A percentile compares a stretch with the other conserved stretches of the same genome.
phyloP scores from a whole-genome alignment of 2,888 invertebrate species.

The Ctena decussata region DNA sequence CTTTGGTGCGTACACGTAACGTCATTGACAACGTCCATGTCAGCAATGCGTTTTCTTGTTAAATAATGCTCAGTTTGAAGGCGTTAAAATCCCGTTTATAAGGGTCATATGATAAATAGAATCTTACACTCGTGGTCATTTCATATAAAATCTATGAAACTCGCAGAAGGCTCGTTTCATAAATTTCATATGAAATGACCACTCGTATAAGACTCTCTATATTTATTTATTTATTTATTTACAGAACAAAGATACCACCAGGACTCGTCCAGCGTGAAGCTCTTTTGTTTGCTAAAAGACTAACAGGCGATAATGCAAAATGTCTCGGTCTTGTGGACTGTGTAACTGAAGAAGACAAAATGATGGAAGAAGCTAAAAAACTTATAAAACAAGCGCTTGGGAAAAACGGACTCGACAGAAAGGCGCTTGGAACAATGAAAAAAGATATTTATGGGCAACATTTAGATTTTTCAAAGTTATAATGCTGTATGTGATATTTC shows the following conservation, averaged over 20 bases:
- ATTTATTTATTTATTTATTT: not conserved
- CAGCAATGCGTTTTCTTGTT: no score
- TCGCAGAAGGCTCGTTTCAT: no score
- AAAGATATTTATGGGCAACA: slow-evolving; percentile 62
- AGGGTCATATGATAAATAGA: no score
- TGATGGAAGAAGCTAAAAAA: slow-evolving; percentile 40
- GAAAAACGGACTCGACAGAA: slow-evolving; percentile 56
- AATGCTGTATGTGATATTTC: no score
- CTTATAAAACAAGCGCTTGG: slow-evolving; percentile 60
- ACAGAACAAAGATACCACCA: slow-evolving; percentile 62
- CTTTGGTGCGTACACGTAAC: no score
- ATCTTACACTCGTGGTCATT: no score
- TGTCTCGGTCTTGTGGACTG: slow-evolving; percentile 51
- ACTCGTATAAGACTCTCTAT: no score
- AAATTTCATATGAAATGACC: no score
- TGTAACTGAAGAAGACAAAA: slow-evolving; percentile 35
- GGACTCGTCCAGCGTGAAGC: slow-evolving; percentile 57
- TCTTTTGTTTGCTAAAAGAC: slow-evolving; percentile 57
- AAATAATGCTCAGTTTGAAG: no score
- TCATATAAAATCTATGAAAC: no score
- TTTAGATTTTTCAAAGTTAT: not conserved
- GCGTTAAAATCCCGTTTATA: no score
- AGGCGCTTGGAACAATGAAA: slow-evolving; percentile 61
- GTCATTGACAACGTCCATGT: no score
- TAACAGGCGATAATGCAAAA: slow-evolving; percentile 59